Evolutionary conservation across 2,797 vertebrate genomes (phyloP), one percentile per base, ranked within the genome.

Genomic region (Coregonus sp.): DNA sequence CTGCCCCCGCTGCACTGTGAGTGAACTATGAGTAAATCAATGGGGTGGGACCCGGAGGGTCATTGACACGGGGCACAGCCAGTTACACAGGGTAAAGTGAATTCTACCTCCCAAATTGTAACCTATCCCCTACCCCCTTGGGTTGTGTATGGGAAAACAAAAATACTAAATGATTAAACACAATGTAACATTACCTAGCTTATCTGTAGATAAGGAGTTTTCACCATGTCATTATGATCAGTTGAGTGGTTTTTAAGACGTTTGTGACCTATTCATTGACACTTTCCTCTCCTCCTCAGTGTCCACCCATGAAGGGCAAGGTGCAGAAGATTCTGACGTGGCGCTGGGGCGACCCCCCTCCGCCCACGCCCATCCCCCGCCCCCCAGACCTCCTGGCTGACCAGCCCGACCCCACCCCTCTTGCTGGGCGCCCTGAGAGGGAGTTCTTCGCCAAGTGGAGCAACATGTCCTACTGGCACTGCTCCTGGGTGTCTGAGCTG

Each of bases 361-460:
- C 97, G 4, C 93, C 97, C 0, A 98, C 97, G 0, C 95, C 96
- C 0, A 97, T 98, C 0, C 94, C 96, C 18, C 96, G 97, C 1
- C 95, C 96, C 0, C 92, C 93, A 0, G 96, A 96, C 85, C 95
- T 97, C 0, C 86, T 96, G 2, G 94, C 95, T 1, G 95, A 93
- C 0, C 90, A 95, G 12, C 96, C 97, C 0, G 94, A 97, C n/a
- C 97, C 96, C 0, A 90, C 95, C 69, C 96, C 97, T 1, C 86
- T 98, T 89, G 96, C 96, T 75, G 97, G 98, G 52, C 94, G 97
- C 0, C 96, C 97, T 0, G 97, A 99, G 69, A 93, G 98, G 61
- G 97, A 99, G 87, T 99, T 99, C 92, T 99, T 99, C 54, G 96
- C 95, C 82, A 99, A 99, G 68, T 99, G 98, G 98, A 96, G 95